Conservation (phyloP, 2,888 invertebrate genomes). For the Ametastegia equiseti region DNA sequence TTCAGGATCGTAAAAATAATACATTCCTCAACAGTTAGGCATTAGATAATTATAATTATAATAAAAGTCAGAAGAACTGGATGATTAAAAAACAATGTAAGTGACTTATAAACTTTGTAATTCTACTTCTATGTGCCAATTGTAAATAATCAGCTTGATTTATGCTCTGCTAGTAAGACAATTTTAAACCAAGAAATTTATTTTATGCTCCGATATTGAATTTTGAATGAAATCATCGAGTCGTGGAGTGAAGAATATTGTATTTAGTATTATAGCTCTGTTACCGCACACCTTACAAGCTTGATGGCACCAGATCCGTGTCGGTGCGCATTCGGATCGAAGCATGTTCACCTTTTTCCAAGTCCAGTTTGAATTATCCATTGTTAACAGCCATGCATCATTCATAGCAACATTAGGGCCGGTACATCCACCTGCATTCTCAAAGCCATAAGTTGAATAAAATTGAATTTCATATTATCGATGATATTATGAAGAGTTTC, state of each 20-base stretch:
- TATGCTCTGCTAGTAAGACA: background rate
- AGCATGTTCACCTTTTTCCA: constrained; percentile 87
- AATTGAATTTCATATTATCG: background rate
- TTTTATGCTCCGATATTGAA: background rate
- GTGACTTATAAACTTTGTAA: too few relatives aligned
- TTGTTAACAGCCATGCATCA: constrained; percentile 93
- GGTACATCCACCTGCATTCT: constrained; percentile 85
- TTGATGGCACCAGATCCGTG: constrained; percentile 95
- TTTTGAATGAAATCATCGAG: background rate
- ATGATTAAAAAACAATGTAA: too few relatives aligned
- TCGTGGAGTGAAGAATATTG: background rate
- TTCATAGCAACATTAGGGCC: constrained; percentile 91
- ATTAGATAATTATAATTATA: too few relatives aligned
- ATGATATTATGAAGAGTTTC: background rate
- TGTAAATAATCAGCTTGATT: too few relatives aligned
- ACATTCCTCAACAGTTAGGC: too few relatives aligned
- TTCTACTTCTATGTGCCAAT: background rate
- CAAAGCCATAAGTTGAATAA: constrained; percentile 30
- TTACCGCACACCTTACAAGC: constrained; percentile 84
- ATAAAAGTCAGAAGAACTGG: too few relatives aligned
- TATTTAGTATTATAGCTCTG: background rate
- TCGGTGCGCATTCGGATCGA: constrained; percentile 88
- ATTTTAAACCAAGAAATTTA: background rate
- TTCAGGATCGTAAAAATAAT: background rate
- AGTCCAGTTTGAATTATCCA: constrained; percentile 84